A percentile compares a stretch with the other conserved stretches of the same genome.
phyloP scores from a whole-genome alignment of 2,797 vertebrate species.

The Odontamblyopus lacepedii region DNA sequence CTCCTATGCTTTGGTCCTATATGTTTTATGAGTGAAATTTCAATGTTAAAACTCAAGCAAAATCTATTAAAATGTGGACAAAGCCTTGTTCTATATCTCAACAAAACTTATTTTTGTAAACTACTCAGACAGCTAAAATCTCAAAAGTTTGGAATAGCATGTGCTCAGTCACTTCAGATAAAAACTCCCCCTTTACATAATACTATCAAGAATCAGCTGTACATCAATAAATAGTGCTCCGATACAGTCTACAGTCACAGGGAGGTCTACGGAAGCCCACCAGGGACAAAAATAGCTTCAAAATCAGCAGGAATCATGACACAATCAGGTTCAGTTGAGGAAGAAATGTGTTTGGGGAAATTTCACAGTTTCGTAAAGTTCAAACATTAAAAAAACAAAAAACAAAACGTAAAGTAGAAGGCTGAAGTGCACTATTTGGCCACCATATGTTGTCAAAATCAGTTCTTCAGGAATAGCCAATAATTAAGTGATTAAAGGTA shows the following conservation, averaged over 20 bases:
- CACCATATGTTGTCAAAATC: no score
- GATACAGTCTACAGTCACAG: background rate
- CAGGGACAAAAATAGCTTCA: background rate
- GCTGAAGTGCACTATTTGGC: no score
- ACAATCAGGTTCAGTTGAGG: background rate
- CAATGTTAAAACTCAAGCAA: background rate
- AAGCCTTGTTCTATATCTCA: background rate
- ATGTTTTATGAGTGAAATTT: background rate
- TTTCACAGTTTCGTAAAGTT: background rate
- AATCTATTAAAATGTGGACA: conserved; percentile 2
- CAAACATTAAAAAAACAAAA: no score
- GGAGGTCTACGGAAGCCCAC: background rate
- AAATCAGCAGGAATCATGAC: background rate
- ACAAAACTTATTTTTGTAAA: background rate
- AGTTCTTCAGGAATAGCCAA: no score
- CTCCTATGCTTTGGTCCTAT: background rate
- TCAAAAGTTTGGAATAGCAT: background rate
- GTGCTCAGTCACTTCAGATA: background rate
- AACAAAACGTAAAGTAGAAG: no score
- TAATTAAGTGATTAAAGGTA: no score
- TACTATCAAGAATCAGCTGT: conserved; percentile 5
- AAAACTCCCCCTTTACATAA: conserved; percentile 3
- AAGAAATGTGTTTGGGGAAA: background rate
- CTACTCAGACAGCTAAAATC: background rate
- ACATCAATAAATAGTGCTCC: conserved; percentile 13